A percentile compares a stretch with the other conserved stretches of the same genome.
Evolutionary conservation across 1,140 invertebrate species (phyloP).

Genomic region (Scaptomyza graminum): DNA sequence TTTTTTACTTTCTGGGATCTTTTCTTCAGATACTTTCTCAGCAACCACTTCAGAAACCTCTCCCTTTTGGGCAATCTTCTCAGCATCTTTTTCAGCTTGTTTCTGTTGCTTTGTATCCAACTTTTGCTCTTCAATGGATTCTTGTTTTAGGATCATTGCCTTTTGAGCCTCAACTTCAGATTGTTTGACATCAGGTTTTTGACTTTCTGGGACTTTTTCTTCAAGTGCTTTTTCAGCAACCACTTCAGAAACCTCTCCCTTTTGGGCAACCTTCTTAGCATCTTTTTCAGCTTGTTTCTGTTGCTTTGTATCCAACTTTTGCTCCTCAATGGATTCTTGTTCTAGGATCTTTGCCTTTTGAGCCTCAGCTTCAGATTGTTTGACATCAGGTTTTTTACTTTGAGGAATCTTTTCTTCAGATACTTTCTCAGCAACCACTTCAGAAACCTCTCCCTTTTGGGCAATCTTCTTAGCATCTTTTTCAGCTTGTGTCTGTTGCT

Average conservation of each 20-base stretch:
- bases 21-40: conserved; percentile 17
- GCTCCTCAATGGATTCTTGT: conserved; percentile 15
- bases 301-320: conserved; percentile 19
- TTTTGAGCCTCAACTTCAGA: conserved; percentile 6
- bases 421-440: conserved; percentile 17
- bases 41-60: conserved; percentile 15
- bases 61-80: conserved; percentile 2
- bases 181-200: conserved; percentile 4
- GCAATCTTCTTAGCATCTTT: conserved; percentile 6
- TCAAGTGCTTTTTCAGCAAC: conserved; percentile 18
- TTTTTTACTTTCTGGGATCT: conserved; percentile 5
- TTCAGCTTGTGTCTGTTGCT: conserved; percentile 12
- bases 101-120: conserved; percentile 6
- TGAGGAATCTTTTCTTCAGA: conserved; percentile 8
- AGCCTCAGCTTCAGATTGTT: conserved; percentile 5
- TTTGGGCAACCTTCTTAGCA: conserved; percentile 7
- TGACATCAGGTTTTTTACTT: not conserved
- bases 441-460: conserved; percentile 13
- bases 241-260: conserved; percentile 18
- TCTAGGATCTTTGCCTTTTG: conserved; percentile 15
- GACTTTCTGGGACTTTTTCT: not conserved
- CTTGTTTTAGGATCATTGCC: too few relatives aligned
- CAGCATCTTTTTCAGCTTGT: conserved; percentile 3
- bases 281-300: conserved; percentile 14
- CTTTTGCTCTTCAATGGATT: conserved; percentile 7